Evolutionary conservation across 2,113 vertebrate genomes (phyloP), one percentile per base, ranked within the genome.

Genomic region (Heterotis niloticus): DNA sequence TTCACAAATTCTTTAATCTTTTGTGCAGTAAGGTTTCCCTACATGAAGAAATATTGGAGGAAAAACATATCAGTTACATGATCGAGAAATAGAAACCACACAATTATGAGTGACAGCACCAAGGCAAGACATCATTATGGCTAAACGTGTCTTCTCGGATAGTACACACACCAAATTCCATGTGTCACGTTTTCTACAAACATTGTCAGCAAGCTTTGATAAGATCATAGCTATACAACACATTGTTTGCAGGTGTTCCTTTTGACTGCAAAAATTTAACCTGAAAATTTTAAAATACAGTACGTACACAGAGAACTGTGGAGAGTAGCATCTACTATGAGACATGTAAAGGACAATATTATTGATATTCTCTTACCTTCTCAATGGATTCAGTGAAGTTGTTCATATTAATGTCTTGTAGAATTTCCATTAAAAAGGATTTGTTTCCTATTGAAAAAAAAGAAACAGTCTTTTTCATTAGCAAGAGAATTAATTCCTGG

Each of bases 291-390:
- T 2, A 44, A 44, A 68, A 18, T 23, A 23, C 12, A 23, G 24
- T 13, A 23, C 18, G 3, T 2, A 13, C 7, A 18, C 26, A 23
- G 20, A 24, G 24, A 68, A 24, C 26, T 24, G 34, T 17, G 20
- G 14, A 62, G 5, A 20, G 4, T 14, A 17, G 60, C 13, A 4
- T 4, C 60, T 10, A 13, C 3, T 7, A 44, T 20, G 5, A 62
- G 60, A 62, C 13, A 4, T 62, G 60, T 62, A 2, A 62, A 62
- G 20, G 12, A 14, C 60, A 62, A 17, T 14, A 0, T 62, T 17
- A 62, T 75, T 62, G 10, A 75, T 62, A 7, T 75, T 18, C 59
- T 34, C 80, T 85, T 80, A 93, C 91, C 89, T 89, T 82, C 26
- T 76, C 71, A 34, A 85, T 60, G 16, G 89, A 75, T n/a, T 81